Evolutionary conservation across 2,113 vertebrate genomes (phyloP).

Genomic region (Copsychus sechellarum): DNA sequence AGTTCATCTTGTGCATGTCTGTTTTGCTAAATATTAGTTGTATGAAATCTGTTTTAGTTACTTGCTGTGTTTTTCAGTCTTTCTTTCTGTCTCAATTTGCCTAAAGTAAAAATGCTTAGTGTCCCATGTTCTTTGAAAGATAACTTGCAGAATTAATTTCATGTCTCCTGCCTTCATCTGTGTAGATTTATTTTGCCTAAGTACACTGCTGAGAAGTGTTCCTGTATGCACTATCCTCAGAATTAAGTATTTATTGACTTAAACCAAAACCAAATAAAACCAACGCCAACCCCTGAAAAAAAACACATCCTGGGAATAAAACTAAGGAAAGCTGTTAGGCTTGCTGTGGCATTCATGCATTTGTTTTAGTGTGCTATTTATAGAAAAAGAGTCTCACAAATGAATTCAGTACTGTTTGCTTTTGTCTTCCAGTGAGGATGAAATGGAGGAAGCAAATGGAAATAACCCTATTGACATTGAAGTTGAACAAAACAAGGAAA

Average conservation of each 20-base stretch:
- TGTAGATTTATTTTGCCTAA: neutral
- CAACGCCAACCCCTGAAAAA: neutral
- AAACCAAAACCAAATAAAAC: neutral
- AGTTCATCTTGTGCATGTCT: neutral
- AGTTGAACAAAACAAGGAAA: slow-evolving; percentile 84
- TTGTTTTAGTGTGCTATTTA: neutral
- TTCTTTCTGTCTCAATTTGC: neutral
- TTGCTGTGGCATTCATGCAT: neutral
- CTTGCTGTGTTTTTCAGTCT: neutral
- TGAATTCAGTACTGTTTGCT: slow-evolving; percentile 23
- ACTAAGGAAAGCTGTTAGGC: neutral
- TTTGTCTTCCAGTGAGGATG: slow-evolving; percentile 87
- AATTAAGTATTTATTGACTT: neutral
- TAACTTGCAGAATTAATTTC: neutral
- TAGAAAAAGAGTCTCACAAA: neutral
- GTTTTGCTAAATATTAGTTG: neutral
- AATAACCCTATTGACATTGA: slow-evolving; percentile 81
- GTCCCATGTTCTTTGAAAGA: neutral
- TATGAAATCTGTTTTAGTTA: neutral
- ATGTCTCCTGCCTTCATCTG: neutral
- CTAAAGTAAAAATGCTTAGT: neutral
- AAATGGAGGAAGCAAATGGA: slow-evolving; percentile 83
- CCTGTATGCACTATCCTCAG: neutral
- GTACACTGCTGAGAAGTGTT: neutral
- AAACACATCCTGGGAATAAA: neutral